Percentiles rank a stretch among this genome's conserved stretches.
These are phyloP conservation scores for Pristiophorus japonicus DNA, from an alignment of 2,113 vertebrate species.

Conservation along the genomic window DNA sequence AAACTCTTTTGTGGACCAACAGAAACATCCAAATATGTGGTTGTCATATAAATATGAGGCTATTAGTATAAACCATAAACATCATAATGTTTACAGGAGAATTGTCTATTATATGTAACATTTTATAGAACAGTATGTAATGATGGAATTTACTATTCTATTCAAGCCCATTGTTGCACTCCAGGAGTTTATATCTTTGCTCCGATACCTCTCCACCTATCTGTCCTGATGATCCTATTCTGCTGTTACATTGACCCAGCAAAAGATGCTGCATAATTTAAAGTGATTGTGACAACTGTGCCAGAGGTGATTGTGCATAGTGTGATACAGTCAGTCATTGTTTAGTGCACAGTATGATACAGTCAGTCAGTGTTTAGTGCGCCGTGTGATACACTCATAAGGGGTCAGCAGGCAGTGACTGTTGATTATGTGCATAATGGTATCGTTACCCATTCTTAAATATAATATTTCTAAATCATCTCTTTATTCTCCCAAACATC, in stretches of 20 bases:
- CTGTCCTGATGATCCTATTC: background rate
- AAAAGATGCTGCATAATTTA: background rate
- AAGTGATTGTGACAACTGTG: too few species aligned
- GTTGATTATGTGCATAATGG: too few species aligned
- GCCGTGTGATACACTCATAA: too few species aligned
- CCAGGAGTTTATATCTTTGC: background rate
- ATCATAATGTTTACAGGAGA: background rate
- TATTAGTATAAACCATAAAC: background rate
- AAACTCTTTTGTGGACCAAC: background rate
- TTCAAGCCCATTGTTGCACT: background rate
- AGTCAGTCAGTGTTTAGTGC: background rate
- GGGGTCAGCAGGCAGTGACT: too few species aligned
- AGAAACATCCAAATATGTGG: background rate
- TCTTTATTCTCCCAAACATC: too few species aligned
- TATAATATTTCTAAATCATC: too few species aligned
- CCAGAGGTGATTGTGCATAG: background rate
- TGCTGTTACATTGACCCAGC: background rate
- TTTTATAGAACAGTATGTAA: background rate
- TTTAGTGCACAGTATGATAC: too few species aligned
- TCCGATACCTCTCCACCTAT: background rate
- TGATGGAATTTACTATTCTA: background rate
- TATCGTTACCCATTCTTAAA: too few species aligned
- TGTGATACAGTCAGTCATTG: background rate
- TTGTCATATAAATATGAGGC: background rate
- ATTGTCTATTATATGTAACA: background rate